Base-by-base conservation (phyloP, 2,113 vertebrate genomes). In the Egretta garzetta region DNA sequence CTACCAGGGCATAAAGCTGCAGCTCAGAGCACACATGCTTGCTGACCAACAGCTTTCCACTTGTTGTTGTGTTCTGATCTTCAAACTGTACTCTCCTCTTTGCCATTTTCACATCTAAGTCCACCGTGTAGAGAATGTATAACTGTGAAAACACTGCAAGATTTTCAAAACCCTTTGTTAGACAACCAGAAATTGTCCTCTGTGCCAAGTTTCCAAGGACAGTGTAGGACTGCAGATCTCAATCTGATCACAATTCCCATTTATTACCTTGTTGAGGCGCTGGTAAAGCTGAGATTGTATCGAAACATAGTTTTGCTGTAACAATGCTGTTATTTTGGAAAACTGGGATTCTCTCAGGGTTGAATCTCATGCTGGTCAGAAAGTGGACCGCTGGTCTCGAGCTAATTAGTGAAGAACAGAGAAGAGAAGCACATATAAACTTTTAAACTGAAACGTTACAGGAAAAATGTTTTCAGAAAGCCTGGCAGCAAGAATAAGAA, bases 341-440 rank as follows among this genome's bases (percentile, higher is more conserved):
- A 53, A 95, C 19, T 1, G 30, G 84, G 72, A 97, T 94, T 12
- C 62, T 87, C 33, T 43, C 32, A 2, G 96, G 98, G 19, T 7
- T 76, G 74, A 98, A 97, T 41, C n/a, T 89, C 85, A 93, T 58
- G 58, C 84, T 88, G 41, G 83, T 16, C 8, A 84, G 67, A 64
- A 97, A 76, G 41, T 43, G 74, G 91, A 97, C 80, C 94, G 97
- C 97, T 75, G 98, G 96, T 41, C 94, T 95, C 2, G 95, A 98
- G 84, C 97, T 97, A 75, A 70, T 66, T 62, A 63, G 52, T 32
- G 35, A 93, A 74, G 27, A 66, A 53, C 37, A 95, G 81, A 84
- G 37, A 92, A 85, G 50, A 58, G 80, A 86, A 75, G 70, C 33
- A 88, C 64, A 60, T 28, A 24, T 5, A 55, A 28, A 35, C n/a